Conservation (phyloP, 2,797 vertebrate species). For the Crenichthys baileyi region DNA sequence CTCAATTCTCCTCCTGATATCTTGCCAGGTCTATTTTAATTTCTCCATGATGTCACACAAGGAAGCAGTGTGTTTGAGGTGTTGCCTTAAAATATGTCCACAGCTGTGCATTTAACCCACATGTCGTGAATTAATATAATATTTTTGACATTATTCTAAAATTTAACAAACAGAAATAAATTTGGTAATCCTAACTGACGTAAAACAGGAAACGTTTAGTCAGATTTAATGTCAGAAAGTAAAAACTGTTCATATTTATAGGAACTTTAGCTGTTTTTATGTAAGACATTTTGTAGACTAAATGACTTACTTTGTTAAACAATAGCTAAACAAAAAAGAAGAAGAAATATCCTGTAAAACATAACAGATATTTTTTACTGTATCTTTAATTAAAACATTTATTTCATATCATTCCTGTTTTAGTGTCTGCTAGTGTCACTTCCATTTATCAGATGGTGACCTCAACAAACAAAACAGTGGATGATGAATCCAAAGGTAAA, state of each 20-base stretch:
- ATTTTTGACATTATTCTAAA: no score
- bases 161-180: no score
- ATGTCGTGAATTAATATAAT: no score
- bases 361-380: background rate
- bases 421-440: background rate
- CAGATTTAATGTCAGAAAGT: background rate
- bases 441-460: background rate
- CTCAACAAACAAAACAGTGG: background rate
- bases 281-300: background rate
- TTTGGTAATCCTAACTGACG: no score
- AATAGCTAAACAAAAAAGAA: background rate
- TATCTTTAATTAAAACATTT: background rate
- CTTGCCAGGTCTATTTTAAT: no score
- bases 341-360: background rate
- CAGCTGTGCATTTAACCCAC: no score
- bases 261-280: background rate
- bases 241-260: background rate
- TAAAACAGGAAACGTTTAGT: no score
- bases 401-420: background rate
- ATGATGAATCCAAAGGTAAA: background rate
- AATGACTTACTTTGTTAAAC: background rate
- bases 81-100: no score
- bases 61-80: no score
- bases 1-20: no score
- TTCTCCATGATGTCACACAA: no score